These are phyloP conservation scores for Adelges cooleyi DNA, from an alignment of 1,140 invertebrate genomes.

Conservation along the genomic window DNA sequence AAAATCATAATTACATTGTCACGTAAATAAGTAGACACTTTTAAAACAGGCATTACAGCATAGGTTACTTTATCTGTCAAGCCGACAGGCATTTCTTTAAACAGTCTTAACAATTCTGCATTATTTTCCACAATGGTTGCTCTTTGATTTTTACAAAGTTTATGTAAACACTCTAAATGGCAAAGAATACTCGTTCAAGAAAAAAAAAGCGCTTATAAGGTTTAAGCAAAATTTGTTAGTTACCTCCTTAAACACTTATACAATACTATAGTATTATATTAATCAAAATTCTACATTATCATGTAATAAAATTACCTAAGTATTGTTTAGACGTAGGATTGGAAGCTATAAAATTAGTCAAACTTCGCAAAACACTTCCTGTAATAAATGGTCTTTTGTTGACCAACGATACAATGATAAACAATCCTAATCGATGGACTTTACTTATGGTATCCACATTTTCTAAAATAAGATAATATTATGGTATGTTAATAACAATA, in stretches of 20 bases:
- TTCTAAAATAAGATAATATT: not conserved
- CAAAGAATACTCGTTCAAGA: not conserved
- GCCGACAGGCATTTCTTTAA: conserved; percentile 19
- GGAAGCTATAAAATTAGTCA: conserved; percentile 5
- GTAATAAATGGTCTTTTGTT: conserved; percentile 5
- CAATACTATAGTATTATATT: too few species aligned
- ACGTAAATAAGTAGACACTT: not conserved
- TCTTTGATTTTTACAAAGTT: conserved; percentile 13
- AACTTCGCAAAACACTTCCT: conserved; percentile 5
- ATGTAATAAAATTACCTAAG: not conserved
- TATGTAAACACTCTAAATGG: conserved; percentile 19
- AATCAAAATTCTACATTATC: too few species aligned
- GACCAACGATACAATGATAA: conserved; percentile 15
- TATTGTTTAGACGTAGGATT: not conserved
- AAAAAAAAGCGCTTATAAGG: too few species aligned
- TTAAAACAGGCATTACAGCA: conserved; percentile 4
- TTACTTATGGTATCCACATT: not conserved
- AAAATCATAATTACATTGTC: conserved; percentile 23
- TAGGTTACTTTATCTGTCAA: conserved; percentile 17
- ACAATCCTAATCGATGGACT: conserved; percentile 19
- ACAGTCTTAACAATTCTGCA: not conserved
- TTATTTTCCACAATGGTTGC: not conserved
- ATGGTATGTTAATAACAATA: too few species aligned
- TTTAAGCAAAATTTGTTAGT: too few species aligned
- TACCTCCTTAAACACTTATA: too few species aligned